phyloP scores from a whole-genome alignment of 2,888 invertebrate species.

The Tipula lateralis region DNA sequence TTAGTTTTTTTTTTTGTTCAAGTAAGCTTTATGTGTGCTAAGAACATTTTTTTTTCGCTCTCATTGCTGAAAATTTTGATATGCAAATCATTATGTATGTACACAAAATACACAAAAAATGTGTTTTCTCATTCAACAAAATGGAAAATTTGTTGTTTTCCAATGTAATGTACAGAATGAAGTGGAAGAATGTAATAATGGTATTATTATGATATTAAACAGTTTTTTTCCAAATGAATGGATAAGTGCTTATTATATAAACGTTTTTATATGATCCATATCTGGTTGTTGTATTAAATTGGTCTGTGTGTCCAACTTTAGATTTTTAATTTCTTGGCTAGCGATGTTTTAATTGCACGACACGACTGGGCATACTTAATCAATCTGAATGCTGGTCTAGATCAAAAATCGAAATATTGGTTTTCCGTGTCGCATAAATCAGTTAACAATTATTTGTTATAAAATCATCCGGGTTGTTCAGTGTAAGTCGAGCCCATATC shows the following conservation, averaged over 20 bases:
- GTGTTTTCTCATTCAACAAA: neutral
- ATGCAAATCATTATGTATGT: neutral
- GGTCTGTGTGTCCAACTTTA: too few species aligned
- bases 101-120: neutral
- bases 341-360: too few species aligned
- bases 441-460: too few species aligned
- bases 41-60: neutral
- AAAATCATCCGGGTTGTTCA: too few species aligned
- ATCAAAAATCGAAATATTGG: too few species aligned
- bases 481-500: too few species aligned
- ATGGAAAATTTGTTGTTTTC: neutral
- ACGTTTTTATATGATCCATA: neutral
- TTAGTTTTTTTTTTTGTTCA: neutral
- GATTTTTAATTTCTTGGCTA: too few species aligned
- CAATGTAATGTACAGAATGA: neutral
- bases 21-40: neutral
- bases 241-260: neutral
- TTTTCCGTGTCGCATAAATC: too few species aligned
- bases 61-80: neutral
- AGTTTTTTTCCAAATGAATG: neutral
- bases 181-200: neutral
- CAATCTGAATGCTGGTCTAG: too few species aligned
- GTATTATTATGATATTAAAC: neutral
- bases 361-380: too few species aligned
- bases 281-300: neutral